These are phyloP conservation scores for Pachypsylla venusta DNA, from an alignment of 1,140 invertebrate genomes.

Conservation along the genomic window DNA sequence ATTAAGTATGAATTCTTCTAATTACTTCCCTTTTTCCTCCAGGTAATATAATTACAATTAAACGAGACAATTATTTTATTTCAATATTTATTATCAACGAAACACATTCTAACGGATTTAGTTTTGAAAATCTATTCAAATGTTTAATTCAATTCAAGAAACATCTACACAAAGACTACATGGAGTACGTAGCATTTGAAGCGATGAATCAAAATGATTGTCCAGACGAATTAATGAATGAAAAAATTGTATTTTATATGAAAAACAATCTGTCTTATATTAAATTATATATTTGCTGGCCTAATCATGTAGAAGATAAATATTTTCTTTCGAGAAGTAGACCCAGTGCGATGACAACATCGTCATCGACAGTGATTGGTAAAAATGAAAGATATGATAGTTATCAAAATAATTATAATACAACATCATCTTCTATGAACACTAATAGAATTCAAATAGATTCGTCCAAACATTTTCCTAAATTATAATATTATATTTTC, in stretches of 20 bases:
- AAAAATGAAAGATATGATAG: no score
- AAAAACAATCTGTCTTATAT: background rate
- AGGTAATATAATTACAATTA: background rate
- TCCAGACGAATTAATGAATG: background rate
- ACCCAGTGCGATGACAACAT: background rate
- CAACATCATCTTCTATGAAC: background rate
- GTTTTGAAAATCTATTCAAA: background rate
- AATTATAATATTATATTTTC: no score
- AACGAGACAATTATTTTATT: background rate
- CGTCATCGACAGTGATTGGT: background rate
- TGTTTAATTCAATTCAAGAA: background rate
- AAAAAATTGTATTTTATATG: background rate
- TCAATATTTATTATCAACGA: background rate
- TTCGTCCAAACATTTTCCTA: background rate
- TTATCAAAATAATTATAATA: background rate
- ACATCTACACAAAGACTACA: background rate
- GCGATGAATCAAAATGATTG: background rate
- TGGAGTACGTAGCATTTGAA: constrained; percentile 4
- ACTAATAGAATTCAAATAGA: background rate
- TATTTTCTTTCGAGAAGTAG: background rate
- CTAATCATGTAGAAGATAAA: background rate
- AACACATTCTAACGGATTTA: background rate
- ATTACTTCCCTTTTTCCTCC: no score
- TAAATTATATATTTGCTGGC: background rate
- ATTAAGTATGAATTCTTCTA: no score